These are phyloP conservation scores for Pipistrellus pygmaeus DNA, from an alignment of 2,797 vertebrate species.

Conservation along the genomic window DNA sequence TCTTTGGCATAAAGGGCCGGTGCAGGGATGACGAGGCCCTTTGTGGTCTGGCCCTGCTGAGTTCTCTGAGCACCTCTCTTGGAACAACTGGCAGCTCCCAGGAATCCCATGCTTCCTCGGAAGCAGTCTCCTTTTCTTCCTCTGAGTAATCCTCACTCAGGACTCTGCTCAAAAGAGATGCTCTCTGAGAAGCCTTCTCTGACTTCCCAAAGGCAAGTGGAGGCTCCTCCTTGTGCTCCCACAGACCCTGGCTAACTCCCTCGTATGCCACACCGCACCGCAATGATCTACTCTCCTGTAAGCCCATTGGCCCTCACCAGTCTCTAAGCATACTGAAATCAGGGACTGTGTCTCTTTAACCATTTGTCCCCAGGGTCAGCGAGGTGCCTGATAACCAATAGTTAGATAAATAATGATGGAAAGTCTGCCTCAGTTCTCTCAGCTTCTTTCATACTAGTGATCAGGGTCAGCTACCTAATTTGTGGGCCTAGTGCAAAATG, in stretches of 20 bases:
- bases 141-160: background rate
- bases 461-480: background rate
- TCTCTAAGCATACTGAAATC: background rate
- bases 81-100: background rate
- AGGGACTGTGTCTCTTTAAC: background rate
- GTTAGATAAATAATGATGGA: conserved; percentile 24
- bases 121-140: background rate
- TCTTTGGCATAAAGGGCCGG: background rate
- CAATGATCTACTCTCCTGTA: background rate
- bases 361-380: background rate
- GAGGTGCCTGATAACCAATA: background rate
- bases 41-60: background rate
- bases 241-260: background rate
- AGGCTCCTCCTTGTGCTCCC: background rate
- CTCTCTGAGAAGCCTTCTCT: background rate
- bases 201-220: background rate
- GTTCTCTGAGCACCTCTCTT: background rate
- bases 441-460: background rate
- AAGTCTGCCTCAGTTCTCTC: background rate
- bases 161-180: background rate
- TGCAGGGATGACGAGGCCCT: no score
- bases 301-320: background rate
- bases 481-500: background rate
- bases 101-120: background rate
- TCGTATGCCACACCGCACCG: background rate